phyloP scores from a whole-genome alignment of 1,140 invertebrate genomes.

The Drosophila mayri region DNA sequence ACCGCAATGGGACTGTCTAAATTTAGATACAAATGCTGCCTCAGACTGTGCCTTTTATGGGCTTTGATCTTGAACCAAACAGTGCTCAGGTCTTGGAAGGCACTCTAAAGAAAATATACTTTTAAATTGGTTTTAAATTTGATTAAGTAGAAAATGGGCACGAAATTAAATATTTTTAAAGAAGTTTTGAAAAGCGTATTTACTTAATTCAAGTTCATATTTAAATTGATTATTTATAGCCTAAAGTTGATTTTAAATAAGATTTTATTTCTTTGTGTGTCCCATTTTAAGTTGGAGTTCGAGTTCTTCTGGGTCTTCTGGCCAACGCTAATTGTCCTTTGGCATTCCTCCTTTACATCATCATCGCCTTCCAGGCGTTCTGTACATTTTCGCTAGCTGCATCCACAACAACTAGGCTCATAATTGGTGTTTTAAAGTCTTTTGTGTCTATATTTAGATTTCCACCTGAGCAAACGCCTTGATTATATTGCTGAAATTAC shows the following conservation, averaged over 20 bases:
- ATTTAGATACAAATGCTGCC: conserved; percentile 71
- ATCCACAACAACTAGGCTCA: conserved; percentile 57
- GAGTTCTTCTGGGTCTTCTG: conserved; percentile 38
- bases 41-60: conserved; percentile 72
- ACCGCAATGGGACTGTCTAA: conserved; percentile 60
- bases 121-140: not conserved
- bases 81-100: conserved; percentile 4
- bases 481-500: conserved; percentile 78
- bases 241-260: not conserved
- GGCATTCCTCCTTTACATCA: conserved; percentile 75
- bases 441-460: conserved; percentile 79
- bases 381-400: conserved; percentile 48
- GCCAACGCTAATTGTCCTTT: conserved; percentile 76
- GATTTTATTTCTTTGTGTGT: not conserved
- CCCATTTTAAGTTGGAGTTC: conserved; percentile 38
- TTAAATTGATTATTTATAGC: not conserved
- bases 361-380: conserved; percentile 53
- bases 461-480: conserved; percentile 61
- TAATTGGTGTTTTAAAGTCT: conserved; percentile 79
- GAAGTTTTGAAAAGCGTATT: accelerated
- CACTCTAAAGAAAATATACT: conserved; percentile 4
- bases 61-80: conserved; percentile 74
- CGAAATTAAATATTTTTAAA: not conserved
- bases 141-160: not conserved
- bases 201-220: not conserved